These are phyloP conservation scores for Varecia variegata DNA, from an alignment of 2,797 vertebrate genomes.

Conservation along the genomic window DNA sequence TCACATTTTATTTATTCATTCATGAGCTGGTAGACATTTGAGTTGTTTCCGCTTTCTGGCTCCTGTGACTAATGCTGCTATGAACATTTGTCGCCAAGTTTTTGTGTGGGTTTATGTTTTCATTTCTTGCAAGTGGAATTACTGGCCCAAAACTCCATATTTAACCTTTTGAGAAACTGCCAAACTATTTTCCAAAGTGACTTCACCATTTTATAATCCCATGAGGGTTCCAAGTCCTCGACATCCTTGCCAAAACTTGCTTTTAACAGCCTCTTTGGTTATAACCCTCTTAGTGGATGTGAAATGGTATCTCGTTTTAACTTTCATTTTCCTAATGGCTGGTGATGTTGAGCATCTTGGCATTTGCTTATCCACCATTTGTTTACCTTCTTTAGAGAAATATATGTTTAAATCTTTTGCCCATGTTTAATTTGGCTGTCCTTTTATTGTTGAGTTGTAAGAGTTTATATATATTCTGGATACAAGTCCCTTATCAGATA, in stretches of 20 bases:
- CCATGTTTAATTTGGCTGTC: background rate
- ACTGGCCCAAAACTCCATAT: background rate
- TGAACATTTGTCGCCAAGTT: background rate
- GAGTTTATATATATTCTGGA: background rate
- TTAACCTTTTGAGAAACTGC: background rate
- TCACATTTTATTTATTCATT: background rate
- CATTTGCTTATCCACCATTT: background rate
- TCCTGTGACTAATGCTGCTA: background rate
- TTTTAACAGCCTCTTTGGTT: background rate
- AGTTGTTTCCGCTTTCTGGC: background rate
- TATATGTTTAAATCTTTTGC: background rate
- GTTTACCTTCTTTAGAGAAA: conserved; percentile 4
- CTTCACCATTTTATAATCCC: background rate
- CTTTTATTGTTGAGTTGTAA: background rate
- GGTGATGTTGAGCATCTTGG: background rate
- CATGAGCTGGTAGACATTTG: background rate
- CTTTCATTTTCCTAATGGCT: background rate
- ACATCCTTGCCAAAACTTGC: background rate
- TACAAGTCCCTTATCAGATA: background rate
- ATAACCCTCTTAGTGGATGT: background rate
- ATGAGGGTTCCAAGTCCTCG: background rate
- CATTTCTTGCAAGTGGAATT: background rate
- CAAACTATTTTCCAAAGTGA: background rate
- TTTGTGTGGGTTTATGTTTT: background rate
- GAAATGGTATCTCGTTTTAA: background rate